Base-by-base conservation (phyloP, 2,888 invertebrate species). In the Dryadula phaetusa region DNA sequence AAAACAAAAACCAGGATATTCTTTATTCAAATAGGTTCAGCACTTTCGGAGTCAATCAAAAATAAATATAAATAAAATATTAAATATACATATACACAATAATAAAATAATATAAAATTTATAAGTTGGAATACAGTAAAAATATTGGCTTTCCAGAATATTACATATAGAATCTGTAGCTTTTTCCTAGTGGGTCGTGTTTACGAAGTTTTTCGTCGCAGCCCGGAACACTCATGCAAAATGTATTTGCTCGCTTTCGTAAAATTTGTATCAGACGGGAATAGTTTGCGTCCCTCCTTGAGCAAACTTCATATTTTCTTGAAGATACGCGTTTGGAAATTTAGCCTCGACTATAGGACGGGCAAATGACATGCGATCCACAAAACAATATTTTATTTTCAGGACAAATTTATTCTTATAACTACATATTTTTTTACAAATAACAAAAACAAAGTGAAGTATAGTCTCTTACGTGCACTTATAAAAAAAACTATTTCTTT, bases 141-240 rank as follows among this genome's bases (percentile, higher is more conserved):
- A 46, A 61, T 61, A 54, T 67, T 40, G 8, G 40, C 25, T 46
- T 42, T 28, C 40, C 42, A 40, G 42, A 63, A 69, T 49, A 61
- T 66, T 46, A 69, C n/a, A n/a, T 69, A 63, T 49, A 63, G 64
- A 69, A 61, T 64, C 37, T 37, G 66, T 60, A 69, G 79, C 78
- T 77, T 77, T 77, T 75, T 75, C 71, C 71, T 66, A 67, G 73
- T 64, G 70, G 66, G 64, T 61, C 25, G 54, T 67, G 74, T 73
- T 75, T 77, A 74, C 74, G 73, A 73, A 73, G 70, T 74, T 72
- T 72, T 64, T 49, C 64, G 64, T 56, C 65, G 64, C 64, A 54
- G 54, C 64, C 65, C 66, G 74, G 78, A 75, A 73, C 79, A 79
- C 83, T 89, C 90, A 90, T 91, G 85, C 88, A 91, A 90, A 89